Conservation (phyloP, 2,797 vertebrate species). For the Carapus acus region DNA sequence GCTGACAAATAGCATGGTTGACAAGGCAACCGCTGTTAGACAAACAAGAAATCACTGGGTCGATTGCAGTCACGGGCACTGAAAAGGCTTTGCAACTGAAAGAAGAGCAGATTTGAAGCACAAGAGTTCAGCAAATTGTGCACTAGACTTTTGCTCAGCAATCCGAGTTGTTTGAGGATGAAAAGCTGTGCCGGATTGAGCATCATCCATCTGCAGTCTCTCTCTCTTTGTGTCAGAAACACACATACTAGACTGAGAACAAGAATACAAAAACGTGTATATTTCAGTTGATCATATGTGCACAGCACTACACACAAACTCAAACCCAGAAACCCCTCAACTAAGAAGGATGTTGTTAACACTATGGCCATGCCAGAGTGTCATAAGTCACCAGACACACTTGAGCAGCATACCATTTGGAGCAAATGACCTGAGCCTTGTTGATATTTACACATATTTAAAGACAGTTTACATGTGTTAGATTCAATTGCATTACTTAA, state of each 20-base stretch:
- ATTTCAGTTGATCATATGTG: background rate
- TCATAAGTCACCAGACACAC: constrained; percentile 6
- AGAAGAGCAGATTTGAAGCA: constrained; percentile 2
- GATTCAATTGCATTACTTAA: too few species aligned
- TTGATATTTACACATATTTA: too few species aligned
- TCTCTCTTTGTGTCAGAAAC: constrained; percentile 26
- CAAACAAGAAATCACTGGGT: background rate
- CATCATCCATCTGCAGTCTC: constrained; percentile 57
- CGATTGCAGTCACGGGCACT: background rate
- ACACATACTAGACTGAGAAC: constrained; percentile 7
- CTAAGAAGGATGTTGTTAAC: background rate
- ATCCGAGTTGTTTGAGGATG: constrained; percentile 27
- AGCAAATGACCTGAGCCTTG: constrained; percentile 5
- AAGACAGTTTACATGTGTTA: too few species aligned
- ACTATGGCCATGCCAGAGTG: constrained; percentile 11
- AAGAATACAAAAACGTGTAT: background rate
- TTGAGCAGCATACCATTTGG: background rate
- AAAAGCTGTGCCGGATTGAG: constrained; percentile 47
- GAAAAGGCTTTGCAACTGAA: background rate
- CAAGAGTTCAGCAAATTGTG: constrained; percentile 19
- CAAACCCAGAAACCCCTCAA: background rate
- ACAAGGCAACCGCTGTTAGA: constrained; percentile 10
- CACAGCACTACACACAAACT: background rate
- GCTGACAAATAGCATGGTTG: background rate
- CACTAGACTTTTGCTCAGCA: constrained; percentile 28